Evolutionary conservation across 1,140 invertebrate genomes (phyloP).

Genomic region (Bradysia coprophila): DNA sequence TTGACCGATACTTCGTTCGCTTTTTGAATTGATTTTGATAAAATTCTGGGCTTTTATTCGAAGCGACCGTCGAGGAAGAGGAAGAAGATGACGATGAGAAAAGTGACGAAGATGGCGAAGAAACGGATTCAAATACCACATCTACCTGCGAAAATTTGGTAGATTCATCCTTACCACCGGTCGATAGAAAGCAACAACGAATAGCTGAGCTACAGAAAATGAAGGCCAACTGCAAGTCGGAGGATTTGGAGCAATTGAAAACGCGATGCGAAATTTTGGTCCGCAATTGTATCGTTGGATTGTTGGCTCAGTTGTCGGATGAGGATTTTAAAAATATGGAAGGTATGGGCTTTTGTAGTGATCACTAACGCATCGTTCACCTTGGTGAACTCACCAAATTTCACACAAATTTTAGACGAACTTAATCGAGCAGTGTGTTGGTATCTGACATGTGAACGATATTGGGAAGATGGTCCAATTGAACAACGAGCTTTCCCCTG

Average conservation of each 20-base stretch:
- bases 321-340: constrained; percentile 72
- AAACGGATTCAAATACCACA: constrained; percentile 24
- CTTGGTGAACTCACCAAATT: no score
- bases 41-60: no score
- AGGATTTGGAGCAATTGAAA: constrained; percentile 56
- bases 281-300: constrained; percentile 50
- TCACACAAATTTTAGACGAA: constrained; percentile 52
- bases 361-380: constrained; percentile 1
- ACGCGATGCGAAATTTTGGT: constrained; percentile 41
- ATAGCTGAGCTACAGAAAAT: constrained; percentile 48
- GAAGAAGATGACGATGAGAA: constrained; percentile 12
- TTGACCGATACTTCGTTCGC: no score
- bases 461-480: constrained; percentile 67
- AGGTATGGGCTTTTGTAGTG: constrained; percentile 30
- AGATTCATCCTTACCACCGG: constrained; percentile 43
- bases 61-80: constrained; percentile 8
- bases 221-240: constrained; percentile 63
- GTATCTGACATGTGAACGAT: constrained; percentile 79
- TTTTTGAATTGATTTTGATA: no score
- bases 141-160: constrained; percentile 41
- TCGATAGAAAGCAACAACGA: constrained; percentile 37
- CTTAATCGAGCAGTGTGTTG: constrained; percentile 75
- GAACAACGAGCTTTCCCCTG: constrained; percentile 60
- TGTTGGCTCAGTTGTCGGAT: constrained; percentile 56
- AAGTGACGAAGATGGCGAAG: constrained; percentile 8